Evolutionary conservation across 1,140 invertebrate species (phyloP).

Genomic region (Sminthurides bifidus): DNA sequence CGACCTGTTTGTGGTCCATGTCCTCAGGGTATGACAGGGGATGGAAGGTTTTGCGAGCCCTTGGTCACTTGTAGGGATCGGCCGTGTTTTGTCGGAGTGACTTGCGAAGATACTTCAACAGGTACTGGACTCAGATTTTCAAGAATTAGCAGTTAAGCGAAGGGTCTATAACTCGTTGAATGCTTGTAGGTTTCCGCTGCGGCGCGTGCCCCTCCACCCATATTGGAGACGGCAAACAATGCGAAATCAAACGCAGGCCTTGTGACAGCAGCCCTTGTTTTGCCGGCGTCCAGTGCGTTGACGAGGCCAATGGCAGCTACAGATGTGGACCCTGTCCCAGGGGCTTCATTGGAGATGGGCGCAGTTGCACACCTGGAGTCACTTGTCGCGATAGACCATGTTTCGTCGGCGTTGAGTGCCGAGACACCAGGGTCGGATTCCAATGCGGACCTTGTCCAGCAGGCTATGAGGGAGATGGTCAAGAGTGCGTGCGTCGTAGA

Average conservation of each 20-base stretch:
- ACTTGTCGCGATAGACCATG: constrained; percentile 64
- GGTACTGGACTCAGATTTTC: neutral
- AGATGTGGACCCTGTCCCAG: constrained; percentile 34
- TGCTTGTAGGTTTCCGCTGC: neutral
- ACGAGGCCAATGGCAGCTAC: neutral
- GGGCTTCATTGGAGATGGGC: constrained; percentile 63
- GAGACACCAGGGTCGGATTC: constrained; percentile 56
- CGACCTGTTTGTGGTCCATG: neutral
- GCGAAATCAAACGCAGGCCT: neutral
- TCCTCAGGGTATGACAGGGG: neutral
- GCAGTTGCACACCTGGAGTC: constrained; percentile 59
- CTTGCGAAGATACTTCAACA: neutral
- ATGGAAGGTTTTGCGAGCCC: neutral
- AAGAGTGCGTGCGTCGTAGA: neutral
- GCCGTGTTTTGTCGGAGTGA: neutral
- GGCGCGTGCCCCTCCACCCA: neutral
- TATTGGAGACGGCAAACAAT: neutral
- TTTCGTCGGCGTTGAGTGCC: constrained; percentile 62
- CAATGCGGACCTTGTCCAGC: constrained; percentile 37
- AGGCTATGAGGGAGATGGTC: neutral
- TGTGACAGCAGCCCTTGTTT: neutral
- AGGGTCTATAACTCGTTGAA: too few relatives aligned
- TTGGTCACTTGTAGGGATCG: neutral
- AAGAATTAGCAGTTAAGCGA: neutral
- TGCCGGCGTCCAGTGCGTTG: neutral